phyloP scores from a whole-genome alignment of 2,113 vertebrate genomes.

The Hippocampus zosterae region DNA sequence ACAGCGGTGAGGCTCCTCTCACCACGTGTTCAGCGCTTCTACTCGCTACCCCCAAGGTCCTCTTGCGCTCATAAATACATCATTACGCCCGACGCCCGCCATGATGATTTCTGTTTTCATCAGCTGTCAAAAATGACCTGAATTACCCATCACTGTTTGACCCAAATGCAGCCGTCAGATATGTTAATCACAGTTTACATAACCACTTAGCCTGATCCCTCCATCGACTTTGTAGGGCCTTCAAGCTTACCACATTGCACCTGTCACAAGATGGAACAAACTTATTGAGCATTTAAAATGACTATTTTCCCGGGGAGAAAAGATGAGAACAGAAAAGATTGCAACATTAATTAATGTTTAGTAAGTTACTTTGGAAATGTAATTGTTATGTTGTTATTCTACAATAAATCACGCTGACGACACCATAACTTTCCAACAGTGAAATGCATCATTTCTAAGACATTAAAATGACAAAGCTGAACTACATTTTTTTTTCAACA shows the following conservation, averaged over 20 bases:
- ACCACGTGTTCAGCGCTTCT: conserved; percentile 47
- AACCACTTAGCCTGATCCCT: conserved; percentile 52
- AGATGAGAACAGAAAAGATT: conserved; percentile 38
- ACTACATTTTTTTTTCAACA: too few species aligned
- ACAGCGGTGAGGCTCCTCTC: conserved; percentile 43
- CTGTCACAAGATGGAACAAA: conserved; percentile 40
- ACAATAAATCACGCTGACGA: too few species aligned
- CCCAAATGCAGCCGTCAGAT: conserved; percentile 71
- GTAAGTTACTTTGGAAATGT: background rate
- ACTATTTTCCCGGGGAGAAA: conserved; percentile 55
- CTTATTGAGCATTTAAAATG: conserved; percentile 58
- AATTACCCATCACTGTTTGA: conserved; percentile 73
- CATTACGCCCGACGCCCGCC: conserved; percentile 63
- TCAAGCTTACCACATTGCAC: conserved; percentile 46
- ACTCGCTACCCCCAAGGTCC: conserved; percentile 65
- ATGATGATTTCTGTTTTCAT: conserved; percentile 73
- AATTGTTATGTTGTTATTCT: too few species aligned
- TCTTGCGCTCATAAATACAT: conserved; percentile 73
- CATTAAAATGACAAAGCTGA: too few species aligned
- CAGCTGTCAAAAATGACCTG: conserved; percentile 77
- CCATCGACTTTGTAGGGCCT: conserved; percentile 26
- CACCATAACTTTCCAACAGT: too few species aligned
- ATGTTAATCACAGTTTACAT: conserved; percentile 72
- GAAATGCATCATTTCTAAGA: too few species aligned
- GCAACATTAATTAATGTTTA: conserved; percentile 16